These are phyloP conservation scores for Calosoma granatense DNA, from an alignment of 1,140 invertebrate genomes.

Conservation along the genomic window DNA sequence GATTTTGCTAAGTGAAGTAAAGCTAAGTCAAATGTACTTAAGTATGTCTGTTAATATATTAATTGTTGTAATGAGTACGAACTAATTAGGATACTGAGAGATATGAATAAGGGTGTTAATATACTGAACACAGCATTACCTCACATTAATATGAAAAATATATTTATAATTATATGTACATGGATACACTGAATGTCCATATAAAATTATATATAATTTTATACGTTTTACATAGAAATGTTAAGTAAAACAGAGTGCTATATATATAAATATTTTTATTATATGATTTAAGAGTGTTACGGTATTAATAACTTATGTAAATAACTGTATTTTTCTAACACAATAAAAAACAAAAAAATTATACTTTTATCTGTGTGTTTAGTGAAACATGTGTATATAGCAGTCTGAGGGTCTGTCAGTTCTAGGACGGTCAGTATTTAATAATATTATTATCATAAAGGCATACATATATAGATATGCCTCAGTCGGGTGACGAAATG, in stretches of 20 bases:
- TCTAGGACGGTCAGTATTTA: too few relatives aligned
- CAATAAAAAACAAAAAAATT: neutral
- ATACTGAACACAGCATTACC: neutral
- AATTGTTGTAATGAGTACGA: neutral
- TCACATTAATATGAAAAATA: neutral
- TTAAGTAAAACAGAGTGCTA: slow-evolving; percentile 1
- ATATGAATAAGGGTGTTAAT: neutral
- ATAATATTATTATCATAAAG: too few relatives aligned
- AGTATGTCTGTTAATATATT: neutral
- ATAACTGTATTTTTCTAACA: slow-evolving; percentile 7
- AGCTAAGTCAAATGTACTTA: slow-evolving; percentile 1
- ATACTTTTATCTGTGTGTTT: neutral
- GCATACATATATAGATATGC: too few relatives aligned
- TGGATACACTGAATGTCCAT: neutral
- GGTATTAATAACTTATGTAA: slow-evolving; percentile 5
- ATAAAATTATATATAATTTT: neutral
- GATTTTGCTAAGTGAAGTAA: neutral
- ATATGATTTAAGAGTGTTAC: neutral
- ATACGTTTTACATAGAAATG: neutral
- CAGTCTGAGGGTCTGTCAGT: too few relatives aligned
- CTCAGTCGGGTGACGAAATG: too few relatives aligned
- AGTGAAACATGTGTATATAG: too few relatives aligned
- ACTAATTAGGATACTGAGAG: neutral
- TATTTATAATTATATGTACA: neutral
- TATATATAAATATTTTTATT: slow-evolving; percentile 2